Evolutionary conservation across 2,888 invertebrate species (phyloP).

Genomic region (Proisotoma minuta): DNA sequence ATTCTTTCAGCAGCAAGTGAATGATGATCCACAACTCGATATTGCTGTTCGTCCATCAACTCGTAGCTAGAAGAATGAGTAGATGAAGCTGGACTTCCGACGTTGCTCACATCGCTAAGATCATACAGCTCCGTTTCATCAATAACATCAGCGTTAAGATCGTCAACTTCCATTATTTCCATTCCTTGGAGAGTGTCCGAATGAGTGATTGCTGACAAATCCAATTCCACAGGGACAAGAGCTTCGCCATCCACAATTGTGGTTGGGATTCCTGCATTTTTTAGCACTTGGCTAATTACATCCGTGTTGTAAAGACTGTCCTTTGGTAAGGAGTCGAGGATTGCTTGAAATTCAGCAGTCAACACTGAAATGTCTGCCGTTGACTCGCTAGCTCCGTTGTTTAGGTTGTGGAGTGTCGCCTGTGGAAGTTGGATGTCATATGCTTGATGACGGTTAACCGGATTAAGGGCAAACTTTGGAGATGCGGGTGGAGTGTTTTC

Average conservation of each 20-base stretch:
- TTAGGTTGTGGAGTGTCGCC: background rate
- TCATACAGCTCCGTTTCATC: slow-evolving; percentile 25
- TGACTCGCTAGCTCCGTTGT: background rate
- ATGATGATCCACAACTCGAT: slow-evolving; percentile 19
- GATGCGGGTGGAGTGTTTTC: slow-evolving; percentile 31
- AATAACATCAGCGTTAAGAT: slow-evolving; percentile 12
- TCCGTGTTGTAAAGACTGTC: slow-evolving; percentile 5
- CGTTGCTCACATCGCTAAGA: slow-evolving; percentile 25
- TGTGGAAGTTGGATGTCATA: background rate
- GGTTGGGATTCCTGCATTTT: slow-evolving; percentile 28
- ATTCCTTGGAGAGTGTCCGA: background rate
- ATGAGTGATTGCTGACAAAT: background rate
- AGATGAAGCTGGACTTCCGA: slow-evolving; percentile 3
- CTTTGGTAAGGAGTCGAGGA: slow-evolving; percentile 33
- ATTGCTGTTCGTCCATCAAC: slow-evolving; percentile 8
- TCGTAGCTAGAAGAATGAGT: background rate
- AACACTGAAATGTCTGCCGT: slow-evolving; percentile 13
- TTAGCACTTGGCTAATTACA: slow-evolving; percentile 11
- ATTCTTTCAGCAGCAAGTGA: slow-evolving; percentile 35
- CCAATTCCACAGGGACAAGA: slow-evolving; percentile 28
- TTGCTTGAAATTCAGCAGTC: slow-evolving; percentile 34
- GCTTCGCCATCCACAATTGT: slow-evolving; percentile 28
- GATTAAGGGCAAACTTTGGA: slow-evolving; percentile 8
- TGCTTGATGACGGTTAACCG: background rate
- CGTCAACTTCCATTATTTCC: background rate